Evolutionary conservation across 2,888 invertebrate genomes (phyloP).

Genomic region (Agrochola lota): DNA sequence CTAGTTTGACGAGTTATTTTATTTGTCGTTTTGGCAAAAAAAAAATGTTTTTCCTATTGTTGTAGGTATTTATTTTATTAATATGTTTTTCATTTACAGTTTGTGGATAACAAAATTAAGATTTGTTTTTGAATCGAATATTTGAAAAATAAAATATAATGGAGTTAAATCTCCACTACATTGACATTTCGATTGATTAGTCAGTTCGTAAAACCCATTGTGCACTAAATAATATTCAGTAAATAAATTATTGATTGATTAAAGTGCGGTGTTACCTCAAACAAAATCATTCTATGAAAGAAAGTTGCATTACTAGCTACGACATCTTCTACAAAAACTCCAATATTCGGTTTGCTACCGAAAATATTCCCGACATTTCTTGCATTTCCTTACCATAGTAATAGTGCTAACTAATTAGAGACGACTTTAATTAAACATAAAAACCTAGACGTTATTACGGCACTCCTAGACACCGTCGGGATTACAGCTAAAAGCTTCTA

Average conservation of each 20-base stretch:
- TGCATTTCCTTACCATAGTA: conserved; percentile 43
- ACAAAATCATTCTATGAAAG: not conserved
- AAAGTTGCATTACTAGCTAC: not conserved
- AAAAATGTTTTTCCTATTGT: not conserved
- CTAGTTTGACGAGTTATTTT: conserved; percentile 48
- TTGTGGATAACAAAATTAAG: not conserved
- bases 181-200: too few species aligned
- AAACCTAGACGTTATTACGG: conserved; percentile 63
- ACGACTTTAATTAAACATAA: conserved; percentile 71
- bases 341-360: not conserved
- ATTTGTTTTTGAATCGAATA: not conserved
- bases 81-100: not conserved
- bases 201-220: not conserved
- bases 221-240: not conserved
- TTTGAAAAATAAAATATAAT: not conserved
- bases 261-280: too few species aligned
- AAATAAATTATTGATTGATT: conserved; percentile 1
- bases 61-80: not conserved
- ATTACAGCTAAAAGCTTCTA: conserved; percentile 73
- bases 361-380: conserved; percentile 31
- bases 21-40: conserved; percentile 28
- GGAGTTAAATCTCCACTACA: not conserved
- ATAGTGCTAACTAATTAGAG: conserved; percentile 64
- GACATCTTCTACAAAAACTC: not conserved
- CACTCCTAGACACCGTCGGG: conserved; percentile 58